These are phyloP conservation scores for Oreohelix idahoensis DNA, from an alignment of 1,140 invertebrate species.

Conservation along the genomic window DNA sequence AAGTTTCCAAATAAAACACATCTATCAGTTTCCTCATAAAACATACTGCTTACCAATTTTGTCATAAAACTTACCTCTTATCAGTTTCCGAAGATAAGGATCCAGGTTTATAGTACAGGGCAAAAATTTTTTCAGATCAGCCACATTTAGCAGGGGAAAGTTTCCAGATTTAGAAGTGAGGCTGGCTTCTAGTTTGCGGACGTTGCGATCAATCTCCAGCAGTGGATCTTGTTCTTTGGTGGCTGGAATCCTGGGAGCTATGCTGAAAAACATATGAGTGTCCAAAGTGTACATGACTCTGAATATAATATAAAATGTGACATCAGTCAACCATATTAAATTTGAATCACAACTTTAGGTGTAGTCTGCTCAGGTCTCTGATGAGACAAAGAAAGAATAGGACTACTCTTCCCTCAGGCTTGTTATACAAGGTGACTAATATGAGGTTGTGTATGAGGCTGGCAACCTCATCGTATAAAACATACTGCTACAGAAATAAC, in stretches of 20 bases:
- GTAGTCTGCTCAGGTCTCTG: no score
- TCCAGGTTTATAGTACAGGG: constrained; percentile 97
- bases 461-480: no score
- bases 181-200: constrained; percentile 94
- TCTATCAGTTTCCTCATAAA: not conserved
- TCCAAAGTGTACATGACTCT: not conserved
- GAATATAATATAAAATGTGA: no score
- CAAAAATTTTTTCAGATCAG: constrained; percentile 93
- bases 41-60: no score
- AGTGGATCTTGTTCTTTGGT: constrained; percentile 90
- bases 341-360: no score
- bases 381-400: no score
- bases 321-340: no score
- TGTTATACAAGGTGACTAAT: no score
- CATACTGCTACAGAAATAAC: no score
- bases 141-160: constrained; percentile 78
- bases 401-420: no score
- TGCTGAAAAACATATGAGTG: constrained; percentile 55
- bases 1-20: not conserved
- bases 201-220: constrained; percentile 92
- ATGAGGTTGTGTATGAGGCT: no score
- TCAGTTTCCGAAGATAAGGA: constrained; percentile 95
- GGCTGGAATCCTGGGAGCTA: constrained; percentile 82
- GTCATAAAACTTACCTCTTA: constrained; percentile 81
- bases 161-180: constrained; percentile 82